These are phyloP conservation scores for Drosophila heteroneura DNA, from an alignment of 2,888 invertebrate genomes.

Conservation along the genomic window DNA sequence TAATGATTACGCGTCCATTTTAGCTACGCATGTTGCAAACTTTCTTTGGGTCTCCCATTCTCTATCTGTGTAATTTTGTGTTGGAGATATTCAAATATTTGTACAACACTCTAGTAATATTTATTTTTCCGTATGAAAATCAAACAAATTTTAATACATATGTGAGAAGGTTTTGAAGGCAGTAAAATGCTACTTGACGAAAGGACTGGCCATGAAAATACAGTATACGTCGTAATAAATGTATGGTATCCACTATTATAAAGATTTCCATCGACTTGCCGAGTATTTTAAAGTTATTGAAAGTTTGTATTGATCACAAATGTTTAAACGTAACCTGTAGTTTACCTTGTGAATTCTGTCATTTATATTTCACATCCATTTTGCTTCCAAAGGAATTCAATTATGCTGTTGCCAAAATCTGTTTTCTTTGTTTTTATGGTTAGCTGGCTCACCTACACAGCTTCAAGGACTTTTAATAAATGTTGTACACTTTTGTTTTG, in stretches of 20 bases:
- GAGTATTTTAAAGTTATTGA: no score
- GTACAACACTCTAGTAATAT: conserved; percentile 16
- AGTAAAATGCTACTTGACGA: not conserved
- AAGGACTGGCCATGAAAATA: no score
- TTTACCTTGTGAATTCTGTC: not conserved
- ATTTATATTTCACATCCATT: not conserved
- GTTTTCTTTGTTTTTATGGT: conserved; percentile 11
- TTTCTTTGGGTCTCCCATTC: conserved; percentile 10
- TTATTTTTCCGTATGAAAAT: conserved; percentile 37
- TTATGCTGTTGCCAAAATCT: conserved; percentile 8
- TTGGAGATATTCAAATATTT: conserved; percentile 19
- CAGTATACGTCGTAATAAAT: not conserved
- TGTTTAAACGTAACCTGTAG: not conserved
- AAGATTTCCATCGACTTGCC: no score
- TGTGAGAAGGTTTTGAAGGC: not conserved
- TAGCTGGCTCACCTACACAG: not conserved
- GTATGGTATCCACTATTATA: not conserved
- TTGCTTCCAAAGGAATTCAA: conserved; percentile 3
- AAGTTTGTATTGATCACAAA: no score
- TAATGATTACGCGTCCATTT: conserved; percentile 59
- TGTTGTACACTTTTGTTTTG: conserved; percentile 26
- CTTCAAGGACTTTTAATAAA: conserved; percentile 8
- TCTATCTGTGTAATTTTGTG: not conserved
- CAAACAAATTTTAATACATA: conserved; percentile 16
- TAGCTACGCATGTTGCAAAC: conserved; percentile 13